Evolutionary conservation across 2,888 invertebrate genomes (phyloP), one percentile per base, ranked within the genome.

Genomic region (Tortricodes alternella): DNA sequence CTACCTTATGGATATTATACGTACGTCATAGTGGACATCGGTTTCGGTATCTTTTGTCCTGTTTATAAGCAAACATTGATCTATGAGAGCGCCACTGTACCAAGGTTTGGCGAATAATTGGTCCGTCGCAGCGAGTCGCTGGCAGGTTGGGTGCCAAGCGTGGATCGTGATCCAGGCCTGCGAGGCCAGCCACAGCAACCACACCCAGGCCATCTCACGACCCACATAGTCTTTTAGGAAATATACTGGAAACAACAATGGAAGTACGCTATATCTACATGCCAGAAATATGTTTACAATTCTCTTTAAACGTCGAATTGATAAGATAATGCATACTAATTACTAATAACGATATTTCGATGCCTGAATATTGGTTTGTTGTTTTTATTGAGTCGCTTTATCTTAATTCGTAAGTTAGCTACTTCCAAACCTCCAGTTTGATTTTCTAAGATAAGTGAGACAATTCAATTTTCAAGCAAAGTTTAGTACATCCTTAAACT

Each of bases 151-250:
- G 50, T 91, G 92, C 98, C 98, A 98, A 49, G 97, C 92, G 77
- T 98, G 97, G 49, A 94, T 80, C 0, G 96, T 95, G 27, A 97
- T 94, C 96, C 98, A 98, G 0, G 94, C 92, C 80, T 98, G 97
- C 0, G 97, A 96, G 1, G 95, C 73, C 69, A 96, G 87, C 95
- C 96, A 96, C 4, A 95, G 66, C 2, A 96, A 69, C 96, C 96
- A 96, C 9, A 96, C 81, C 95, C 96, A 96, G 0, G 93, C 91
- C 73, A 93, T 92, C 75, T 95, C 93, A 11, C 89, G 85, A 0
- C 88, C 78, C 6, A 94, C 75, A 73, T 93, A 94, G 41, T 92
- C 88, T 24, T 78, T 77, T 43, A 94, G 73, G 59, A 87, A 87
- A 58, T 90, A 86, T 18, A 92, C 83, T 70, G 80, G 49, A 55